Conservation (phyloP, 2,113 vertebrate genomes). For the Hyla sarda region DNA sequence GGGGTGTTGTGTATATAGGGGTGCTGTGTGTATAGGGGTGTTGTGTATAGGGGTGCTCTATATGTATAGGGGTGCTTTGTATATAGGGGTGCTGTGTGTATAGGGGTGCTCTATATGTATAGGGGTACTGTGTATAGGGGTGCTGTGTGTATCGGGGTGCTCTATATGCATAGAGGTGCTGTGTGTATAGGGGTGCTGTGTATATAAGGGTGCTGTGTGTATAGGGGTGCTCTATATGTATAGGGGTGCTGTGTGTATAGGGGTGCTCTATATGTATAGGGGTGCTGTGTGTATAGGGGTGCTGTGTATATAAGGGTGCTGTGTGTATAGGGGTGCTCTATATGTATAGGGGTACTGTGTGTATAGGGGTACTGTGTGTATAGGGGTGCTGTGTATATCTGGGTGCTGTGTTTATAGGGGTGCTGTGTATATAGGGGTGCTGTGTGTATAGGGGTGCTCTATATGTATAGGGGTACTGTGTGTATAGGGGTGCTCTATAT, state of each 20-base stretch:
- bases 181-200: no score
- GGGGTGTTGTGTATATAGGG: neutral
- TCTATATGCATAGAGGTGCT: neutral
- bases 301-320: neutral
- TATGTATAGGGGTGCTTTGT: no score
- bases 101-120: no score
- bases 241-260: no score
- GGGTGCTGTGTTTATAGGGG: neutral
- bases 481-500: no score
- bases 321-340: neutral
- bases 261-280: neutral
- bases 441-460: neutral
- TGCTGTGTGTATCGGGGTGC: neutral
- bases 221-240: neutral
- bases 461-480: no score
- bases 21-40: neutral
- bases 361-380: no score
- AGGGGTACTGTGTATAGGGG: neutral
- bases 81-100: no score
- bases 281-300: no score
- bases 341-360: no score
- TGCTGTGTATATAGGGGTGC: neutral
- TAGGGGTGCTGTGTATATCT: no score
- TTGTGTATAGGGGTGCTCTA: neutral
- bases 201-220: no score